Conservation (phyloP, 2,888 invertebrate genomes). For the Zygogramma bicolorata region DNA sequence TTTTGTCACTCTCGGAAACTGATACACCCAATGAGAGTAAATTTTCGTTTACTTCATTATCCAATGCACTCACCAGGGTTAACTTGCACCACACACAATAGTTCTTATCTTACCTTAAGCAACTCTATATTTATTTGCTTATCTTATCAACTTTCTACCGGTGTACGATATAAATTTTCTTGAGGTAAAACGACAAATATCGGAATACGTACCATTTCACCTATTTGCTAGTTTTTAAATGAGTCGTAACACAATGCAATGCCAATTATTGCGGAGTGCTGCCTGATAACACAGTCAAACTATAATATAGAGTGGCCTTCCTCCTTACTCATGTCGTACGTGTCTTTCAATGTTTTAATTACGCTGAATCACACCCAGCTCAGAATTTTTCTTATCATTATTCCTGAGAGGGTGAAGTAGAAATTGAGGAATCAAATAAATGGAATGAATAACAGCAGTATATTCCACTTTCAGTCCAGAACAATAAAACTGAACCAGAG, state of each 20-base stretch:
- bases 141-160: constrained; percentile 33
- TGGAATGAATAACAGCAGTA: too few relatives aligned
- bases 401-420: too few relatives aligned
- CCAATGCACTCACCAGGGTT: not conserved
- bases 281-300: not conserved
- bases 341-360: too few relatives aligned
- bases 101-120: constrained; percentile 25
- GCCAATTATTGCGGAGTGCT: not conserved
- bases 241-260: not conserved
- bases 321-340: too few relatives aligned
- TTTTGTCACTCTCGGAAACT: too few relatives aligned
- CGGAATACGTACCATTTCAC: not conserved
- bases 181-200: not conserved
- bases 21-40: too few relatives aligned
- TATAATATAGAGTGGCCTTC: not conserved
- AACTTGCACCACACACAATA: constrained; percentile 11
- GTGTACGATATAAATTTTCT: constrained; percentile 19
- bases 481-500: too few relatives aligned
- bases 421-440: too few relatives aligned
- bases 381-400: too few relatives aligned
- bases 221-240: not conserved
- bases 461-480: too few relatives aligned
- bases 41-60: not conserved
- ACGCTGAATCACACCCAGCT: too few relatives aligned
- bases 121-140: constrained; percentile 33